Evolutionary conservation across 1,140 invertebrate genomes (phyloP), one percentile per base, ranked within the genome.

Genomic region (Drosophila grimshawi): DNA sequence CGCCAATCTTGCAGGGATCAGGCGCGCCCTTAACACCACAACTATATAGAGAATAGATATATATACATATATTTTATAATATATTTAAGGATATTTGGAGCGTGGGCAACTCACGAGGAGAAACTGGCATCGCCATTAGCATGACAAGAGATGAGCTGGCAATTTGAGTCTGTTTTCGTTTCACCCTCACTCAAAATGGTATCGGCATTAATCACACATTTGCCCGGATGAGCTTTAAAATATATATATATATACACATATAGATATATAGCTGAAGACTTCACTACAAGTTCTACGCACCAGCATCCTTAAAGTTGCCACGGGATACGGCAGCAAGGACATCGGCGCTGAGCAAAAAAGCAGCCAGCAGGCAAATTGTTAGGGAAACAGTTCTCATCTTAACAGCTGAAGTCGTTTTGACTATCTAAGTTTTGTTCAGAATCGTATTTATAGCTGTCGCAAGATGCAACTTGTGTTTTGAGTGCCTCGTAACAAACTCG

Each of bases 191-290:
- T 29, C 11, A 75, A 57, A 6, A 75, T 63, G 1, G 43, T 63
- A 7, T 57, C 6, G 8, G 7, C 7, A 41, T 63, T 45, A 6
- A 69, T 2, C 1, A 62, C 41, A 51, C 65, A 74, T 39, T 74
- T 68, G 2, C 71, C 71, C 29, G 71, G 64, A 68, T 62, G 45
- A 45, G 29, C 63, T 52, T 32, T 43, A 53, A 6, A 57, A 7
- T n/a, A 4, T 4, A 49, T 37, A 48, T 37, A 35, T n/a, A 32
- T 41, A 30, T 52, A 6, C n/a, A 35, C 4, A 41, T 52, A 11
- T 37, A 29, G 11, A 55, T 30, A 45, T 11, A 41, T 3, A 39
- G 6, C 2, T n/a, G 1, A 4, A 32, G 49, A 8, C 32, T 53
- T 53, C 11, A 35, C 46, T 37, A 37, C 35, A 52, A 19, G 19